Conservation (phyloP, 2,113 vertebrate genomes). For the Candoia aspera region DNA sequence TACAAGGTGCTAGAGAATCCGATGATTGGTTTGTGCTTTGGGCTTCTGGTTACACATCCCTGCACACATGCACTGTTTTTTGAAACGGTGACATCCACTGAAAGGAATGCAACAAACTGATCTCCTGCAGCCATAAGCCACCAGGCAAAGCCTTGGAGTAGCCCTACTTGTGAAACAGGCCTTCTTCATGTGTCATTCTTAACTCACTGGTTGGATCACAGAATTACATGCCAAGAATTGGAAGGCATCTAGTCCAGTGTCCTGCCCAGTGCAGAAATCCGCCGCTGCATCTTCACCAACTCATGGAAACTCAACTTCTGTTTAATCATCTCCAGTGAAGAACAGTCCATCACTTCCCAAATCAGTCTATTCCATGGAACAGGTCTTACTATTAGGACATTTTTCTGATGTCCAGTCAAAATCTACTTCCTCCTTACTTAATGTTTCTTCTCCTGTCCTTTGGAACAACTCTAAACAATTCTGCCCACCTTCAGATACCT, state of each 20-base stretch:
- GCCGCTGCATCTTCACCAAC: not conserved
- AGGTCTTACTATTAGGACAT: not conserved
- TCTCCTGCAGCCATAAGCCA: not conserved
- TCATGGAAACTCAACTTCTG: not conserved
- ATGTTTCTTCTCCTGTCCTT: no score
- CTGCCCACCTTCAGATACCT: no score
- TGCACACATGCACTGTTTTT: not conserved
- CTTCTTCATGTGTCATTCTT: not conserved
- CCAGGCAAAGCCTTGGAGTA: not conserved
- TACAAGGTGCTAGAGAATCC: not conserved
- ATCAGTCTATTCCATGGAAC: not conserved
- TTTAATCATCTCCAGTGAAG: not conserved
- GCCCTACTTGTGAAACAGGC: not conserved
- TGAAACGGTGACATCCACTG: not conserved
- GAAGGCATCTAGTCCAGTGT: not conserved
- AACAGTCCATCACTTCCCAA: not conserved
- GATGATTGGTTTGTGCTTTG: not conserved
- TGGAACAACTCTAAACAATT: no score
- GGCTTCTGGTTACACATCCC: not conserved
- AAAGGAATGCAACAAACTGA: not conserved
- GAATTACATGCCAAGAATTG: not conserved
- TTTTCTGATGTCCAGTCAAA: not conserved
- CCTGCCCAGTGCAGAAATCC: not conserved
- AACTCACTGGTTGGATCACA: not conserved
- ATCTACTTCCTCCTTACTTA: no score